A percentile compares a stretch with the other conserved stretches of the same genome.
phyloP scores from a whole-genome alignment of 2,888 invertebrate species.

The Hirtodrosophila duncani region DNA sequence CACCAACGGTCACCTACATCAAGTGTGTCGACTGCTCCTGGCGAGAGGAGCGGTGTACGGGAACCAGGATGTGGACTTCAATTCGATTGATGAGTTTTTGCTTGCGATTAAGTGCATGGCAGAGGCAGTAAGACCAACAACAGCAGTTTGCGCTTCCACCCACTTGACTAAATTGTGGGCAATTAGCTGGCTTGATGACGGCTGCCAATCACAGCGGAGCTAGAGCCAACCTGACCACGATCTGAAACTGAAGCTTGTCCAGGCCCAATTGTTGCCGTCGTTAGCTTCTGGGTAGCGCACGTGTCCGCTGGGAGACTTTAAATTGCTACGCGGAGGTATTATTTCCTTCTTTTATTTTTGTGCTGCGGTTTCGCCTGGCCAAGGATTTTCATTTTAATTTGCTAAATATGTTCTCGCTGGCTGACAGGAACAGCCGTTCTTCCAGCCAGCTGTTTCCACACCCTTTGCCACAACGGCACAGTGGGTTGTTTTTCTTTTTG shows the following conservation, averaged over 20 bases:
- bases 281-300: conserved; percentile 21
- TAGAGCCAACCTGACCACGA: not conserved
- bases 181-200: conserved; percentile 73
- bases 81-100: conserved; percentile 67
- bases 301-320: conserved; percentile 9
- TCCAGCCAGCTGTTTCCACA: conserved; percentile 6
- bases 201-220: conserved; percentile 72
- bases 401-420: conserved; percentile 50
- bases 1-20: conserved; percentile 23
- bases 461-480: no score
- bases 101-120: conserved; percentile 44
- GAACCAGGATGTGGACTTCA: conserved; percentile 56
- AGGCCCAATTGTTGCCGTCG: conserved; percentile 19
- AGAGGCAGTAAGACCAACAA: not conserved
- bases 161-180: conserved; percentile 65
- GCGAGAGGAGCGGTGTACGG: no score
- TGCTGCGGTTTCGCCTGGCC: conserved; percentile 30
- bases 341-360: conserved; percentile 24
- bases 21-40: conserved; percentile 11
- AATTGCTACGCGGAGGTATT: conserved; percentile 22
- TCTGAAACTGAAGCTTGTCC: conserved; percentile 22
- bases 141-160: not conserved
- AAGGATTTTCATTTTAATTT: conserved; percentile 67
- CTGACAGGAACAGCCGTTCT: not conserved
- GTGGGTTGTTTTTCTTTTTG: no score